Evolutionary conservation across 2,113 vertebrate species (phyloP).

Genomic region (Gobio gobio): DNA sequence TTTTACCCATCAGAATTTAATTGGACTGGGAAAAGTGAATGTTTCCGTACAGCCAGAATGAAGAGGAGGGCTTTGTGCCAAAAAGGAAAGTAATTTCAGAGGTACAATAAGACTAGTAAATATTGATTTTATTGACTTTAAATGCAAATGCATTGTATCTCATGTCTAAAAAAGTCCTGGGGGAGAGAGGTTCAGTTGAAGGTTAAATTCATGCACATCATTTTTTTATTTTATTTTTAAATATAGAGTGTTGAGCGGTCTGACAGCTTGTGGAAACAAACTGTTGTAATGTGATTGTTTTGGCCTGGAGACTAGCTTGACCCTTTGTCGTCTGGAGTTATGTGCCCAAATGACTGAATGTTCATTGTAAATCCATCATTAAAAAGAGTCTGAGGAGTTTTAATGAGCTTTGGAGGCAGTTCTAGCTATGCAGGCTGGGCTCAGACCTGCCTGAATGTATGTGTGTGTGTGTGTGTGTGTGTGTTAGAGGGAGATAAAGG

Average conservation of each 20-base stretch:
- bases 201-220: neutral
- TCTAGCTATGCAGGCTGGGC: conserved; percentile 46
- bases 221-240: neutral
- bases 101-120: neutral
- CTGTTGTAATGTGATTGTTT: neutral
- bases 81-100: neutral
- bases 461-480: conserved; percentile 1
- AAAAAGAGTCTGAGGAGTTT: neutral
- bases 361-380: neutral
- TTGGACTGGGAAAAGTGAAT: neutral
- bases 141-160: neutral
- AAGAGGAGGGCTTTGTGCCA: neutral
- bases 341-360: neutral
- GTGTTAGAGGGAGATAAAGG: conserved; percentile 8
- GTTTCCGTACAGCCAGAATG: neutral
- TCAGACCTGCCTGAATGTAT: conserved; percentile 50
- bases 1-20: neutral
- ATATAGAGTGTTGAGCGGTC: neutral
- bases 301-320: neutral
- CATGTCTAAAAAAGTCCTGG: neutral
- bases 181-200: neutral
- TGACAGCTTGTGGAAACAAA: conserved; percentile 10
- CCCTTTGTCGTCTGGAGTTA: neutral
- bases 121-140: neutral
- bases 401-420: conserved; percentile 41